Conservation (phyloP, 1,140 invertebrate species). For the Drosophila asahinai region DNA sequence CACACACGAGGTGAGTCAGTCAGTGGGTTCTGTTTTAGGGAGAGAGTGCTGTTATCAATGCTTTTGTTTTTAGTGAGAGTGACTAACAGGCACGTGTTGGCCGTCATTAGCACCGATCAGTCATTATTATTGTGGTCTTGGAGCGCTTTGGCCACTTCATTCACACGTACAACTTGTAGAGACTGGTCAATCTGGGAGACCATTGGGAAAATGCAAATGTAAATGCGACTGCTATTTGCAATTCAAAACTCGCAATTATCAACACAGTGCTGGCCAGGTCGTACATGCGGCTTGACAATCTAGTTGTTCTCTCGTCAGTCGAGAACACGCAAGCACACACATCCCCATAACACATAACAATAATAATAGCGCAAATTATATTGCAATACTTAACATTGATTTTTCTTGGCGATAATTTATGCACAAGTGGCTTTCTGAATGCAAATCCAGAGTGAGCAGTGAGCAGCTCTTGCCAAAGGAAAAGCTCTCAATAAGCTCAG, state of each 20-base stretch:
- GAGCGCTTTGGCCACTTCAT: slow-evolving; percentile 30
- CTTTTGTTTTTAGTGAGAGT: slow-evolving; percentile 6
- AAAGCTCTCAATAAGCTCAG: neutral
- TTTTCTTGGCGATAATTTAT: neutral
- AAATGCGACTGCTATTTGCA: slow-evolving; percentile 15
- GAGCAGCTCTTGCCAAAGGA: neutral
- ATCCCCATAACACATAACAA: neutral
- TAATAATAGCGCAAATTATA: slow-evolving; percentile 3
- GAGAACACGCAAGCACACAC: neutral
- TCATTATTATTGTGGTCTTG: slow-evolving; percentile 18
- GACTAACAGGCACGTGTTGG: slow-evolving; percentile 46
- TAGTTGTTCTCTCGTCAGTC: slow-evolving; percentile 16
- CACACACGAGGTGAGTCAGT: slow-evolving; percentile 12
- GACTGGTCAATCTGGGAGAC: slow-evolving; percentile 4
- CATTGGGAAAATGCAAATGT: slow-evolving; percentile 31
- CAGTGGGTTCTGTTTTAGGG: slow-evolving; percentile 14
- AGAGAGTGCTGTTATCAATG: slow-evolving; percentile 11
- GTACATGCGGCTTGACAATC: slow-evolving; percentile 29
- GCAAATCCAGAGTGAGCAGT: neutral
- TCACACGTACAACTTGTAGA: slow-evolving; percentile 20
- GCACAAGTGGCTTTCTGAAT: slow-evolving; percentile 10
- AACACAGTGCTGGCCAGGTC: slow-evolving; percentile 9
- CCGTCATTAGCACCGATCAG: slow-evolving; percentile 37
- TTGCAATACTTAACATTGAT: slow-evolving; percentile 11
- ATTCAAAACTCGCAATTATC: slow-evolving; percentile 24